These are phyloP conservation scores for Cactoblastis cactorum DNA, from an alignment of 2,888 invertebrate species.

Conservation along the genomic window DNA sequence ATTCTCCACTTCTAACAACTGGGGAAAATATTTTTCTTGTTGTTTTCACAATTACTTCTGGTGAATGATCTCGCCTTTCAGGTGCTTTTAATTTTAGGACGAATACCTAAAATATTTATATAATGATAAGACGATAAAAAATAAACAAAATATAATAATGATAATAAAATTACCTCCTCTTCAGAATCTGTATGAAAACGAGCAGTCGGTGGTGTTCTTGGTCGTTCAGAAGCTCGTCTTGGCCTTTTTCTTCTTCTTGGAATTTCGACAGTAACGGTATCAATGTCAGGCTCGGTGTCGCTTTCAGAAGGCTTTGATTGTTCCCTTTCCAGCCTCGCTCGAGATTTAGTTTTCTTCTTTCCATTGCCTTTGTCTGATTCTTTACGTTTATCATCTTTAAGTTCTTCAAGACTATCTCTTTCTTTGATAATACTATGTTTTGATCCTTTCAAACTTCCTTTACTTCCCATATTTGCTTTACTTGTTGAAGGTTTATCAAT, in stretches of 20 bases:
- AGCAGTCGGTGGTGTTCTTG: conserved; percentile 64
- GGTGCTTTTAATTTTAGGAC: conserved; percentile 67
- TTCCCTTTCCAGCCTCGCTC: conserved; percentile 69
- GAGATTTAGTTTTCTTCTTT: conserved; percentile 69
- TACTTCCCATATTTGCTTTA: conserved; percentile 25
- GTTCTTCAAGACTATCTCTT: conserved; percentile 45
- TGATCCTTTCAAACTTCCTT: conserved; percentile 31
- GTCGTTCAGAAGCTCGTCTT: conserved; percentile 64
- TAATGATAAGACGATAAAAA: background rate
- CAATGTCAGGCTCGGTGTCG: conserved; percentile 68
- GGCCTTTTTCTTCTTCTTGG: conserved; percentile 68
- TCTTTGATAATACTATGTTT: conserved; percentile 32
- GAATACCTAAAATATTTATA: conserved; percentile 47
- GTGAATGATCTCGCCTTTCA: conserved; percentile 58
- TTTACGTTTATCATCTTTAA: conserved; percentile 57
- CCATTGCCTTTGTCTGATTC: conserved; percentile 60
- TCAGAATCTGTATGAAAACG: conserved; percentile 66
- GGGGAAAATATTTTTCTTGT: conserved; percentile 89
- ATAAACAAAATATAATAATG: background rate
- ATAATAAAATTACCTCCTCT: conserved; percentile 52
- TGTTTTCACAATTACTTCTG: conserved; percentile 88
- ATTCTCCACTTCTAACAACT: conserved; percentile 79
- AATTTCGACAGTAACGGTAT: conserved; percentile 74
- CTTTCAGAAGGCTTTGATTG: conserved; percentile 74
- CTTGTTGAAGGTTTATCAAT: conserved; percentile 34